phyloP scores from a whole-genome alignment of 2,888 invertebrate species.

The Polymixis flavicincta region DNA sequence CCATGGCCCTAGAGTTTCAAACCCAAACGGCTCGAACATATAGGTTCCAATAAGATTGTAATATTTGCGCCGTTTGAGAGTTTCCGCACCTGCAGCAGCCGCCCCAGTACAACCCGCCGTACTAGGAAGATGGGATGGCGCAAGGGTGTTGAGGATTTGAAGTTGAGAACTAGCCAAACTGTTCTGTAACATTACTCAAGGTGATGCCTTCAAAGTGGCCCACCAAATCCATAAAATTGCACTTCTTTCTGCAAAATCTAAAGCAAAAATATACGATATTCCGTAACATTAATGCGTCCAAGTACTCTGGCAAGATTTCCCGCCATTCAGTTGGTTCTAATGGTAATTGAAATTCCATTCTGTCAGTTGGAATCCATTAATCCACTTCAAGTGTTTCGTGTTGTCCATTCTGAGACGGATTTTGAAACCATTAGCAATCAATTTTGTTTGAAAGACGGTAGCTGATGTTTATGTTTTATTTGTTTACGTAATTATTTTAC shows the following conservation, averaged over 20 bases:
- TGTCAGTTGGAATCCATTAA: conserved; percentile 62
- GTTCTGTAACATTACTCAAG: too few relatives aligned
- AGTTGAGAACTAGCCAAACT: too few relatives aligned
- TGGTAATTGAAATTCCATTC: conserved; percentile 62
- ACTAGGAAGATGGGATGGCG: too few relatives aligned
- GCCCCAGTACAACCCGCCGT: too few relatives aligned
- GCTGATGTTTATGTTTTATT: conserved; percentile 22
- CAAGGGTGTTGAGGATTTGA: too few relatives aligned
- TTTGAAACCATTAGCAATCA: conserved; percentile 54
- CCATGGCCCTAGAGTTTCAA: too few relatives aligned
- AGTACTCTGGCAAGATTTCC: conserved; percentile 36
- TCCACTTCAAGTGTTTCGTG: conserved; percentile 59
- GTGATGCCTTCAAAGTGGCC: too few relatives aligned
- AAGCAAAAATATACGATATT: conserved; percentile 14
- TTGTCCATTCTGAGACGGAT: conserved; percentile 58
- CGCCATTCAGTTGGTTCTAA: conserved; percentile 45
- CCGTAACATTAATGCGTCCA: conserved; percentile 7
- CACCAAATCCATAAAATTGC: too few relatives aligned
- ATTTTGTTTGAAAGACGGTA: conserved; percentile 44
- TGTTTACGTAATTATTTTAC: not conserved
- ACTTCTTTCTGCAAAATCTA: not conserved
- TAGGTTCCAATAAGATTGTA: too few relatives aligned
- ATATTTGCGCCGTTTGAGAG: too few relatives aligned
- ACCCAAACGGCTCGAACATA: too few relatives aligned
- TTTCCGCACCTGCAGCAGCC: too few relatives aligned